Percentiles rank a stretch among this genome's conserved stretches.
These are phyloP conservation scores for Cacoxenus indagator DNA, from an alignment of 2,888 invertebrate species.

Conservation along the genomic window DNA sequence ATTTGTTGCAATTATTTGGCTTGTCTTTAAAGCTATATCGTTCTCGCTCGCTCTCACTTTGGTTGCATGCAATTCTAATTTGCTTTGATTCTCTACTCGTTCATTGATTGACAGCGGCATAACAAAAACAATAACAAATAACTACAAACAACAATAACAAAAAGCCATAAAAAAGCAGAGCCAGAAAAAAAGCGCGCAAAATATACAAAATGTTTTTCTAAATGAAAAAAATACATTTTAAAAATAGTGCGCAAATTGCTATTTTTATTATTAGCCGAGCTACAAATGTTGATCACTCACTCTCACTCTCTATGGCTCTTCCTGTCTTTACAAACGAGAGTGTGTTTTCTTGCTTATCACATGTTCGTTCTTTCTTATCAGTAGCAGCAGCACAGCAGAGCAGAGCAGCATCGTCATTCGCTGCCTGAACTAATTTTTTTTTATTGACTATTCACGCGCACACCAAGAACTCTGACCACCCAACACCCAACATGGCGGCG, in stretches of 20 bases:
- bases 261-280: slow-evolving; percentile 46
- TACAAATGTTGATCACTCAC: background rate
- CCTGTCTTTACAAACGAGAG: too few relatives aligned
- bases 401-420: too few relatives aligned
- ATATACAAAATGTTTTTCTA: background rate
- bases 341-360: background rate
- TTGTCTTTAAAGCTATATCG: too few relatives aligned
- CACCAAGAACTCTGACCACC: too few relatives aligned
- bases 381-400: too few relatives aligned
- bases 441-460: too few relatives aligned
- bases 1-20: background rate
- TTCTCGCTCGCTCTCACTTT: background rate
- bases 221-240: slow-evolving; percentile 50
- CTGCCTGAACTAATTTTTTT: too few relatives aligned
- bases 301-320: background rate
- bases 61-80: background rate
- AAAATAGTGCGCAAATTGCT: slow-evolving; percentile 68
- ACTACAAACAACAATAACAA: slow-evolving; percentile 9
- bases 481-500: too few relatives aligned
- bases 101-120: slow-evolving; percentile 19
- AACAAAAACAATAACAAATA: slow-evolving; percentile 7
- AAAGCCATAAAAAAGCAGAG: background rate
- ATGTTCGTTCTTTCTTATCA: background rate
- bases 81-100: background rate
- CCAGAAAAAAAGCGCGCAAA: background rate